Conservation (phyloP, 2,113 vertebrate genomes). For the Rhinolophus sinicus region DNA sequence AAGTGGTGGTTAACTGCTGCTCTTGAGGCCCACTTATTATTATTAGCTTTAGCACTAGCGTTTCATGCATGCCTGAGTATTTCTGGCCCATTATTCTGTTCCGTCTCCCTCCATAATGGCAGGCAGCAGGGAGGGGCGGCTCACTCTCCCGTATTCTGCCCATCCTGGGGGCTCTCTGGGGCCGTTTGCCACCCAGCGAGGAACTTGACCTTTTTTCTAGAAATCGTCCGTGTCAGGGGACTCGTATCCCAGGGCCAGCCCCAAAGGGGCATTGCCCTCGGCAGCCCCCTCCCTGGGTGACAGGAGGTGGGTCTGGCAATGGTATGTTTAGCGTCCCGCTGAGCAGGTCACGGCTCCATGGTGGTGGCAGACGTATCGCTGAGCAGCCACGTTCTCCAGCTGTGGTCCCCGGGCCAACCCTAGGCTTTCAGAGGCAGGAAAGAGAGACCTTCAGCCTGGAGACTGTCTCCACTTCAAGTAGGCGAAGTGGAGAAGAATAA, state of each 20-base stretch:
- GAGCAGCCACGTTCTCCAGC: neutral
- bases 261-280: neutral
- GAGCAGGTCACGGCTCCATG: neutral
- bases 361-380: neutral
- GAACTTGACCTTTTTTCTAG: neutral
- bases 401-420: neutral
- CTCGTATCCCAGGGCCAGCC: neutral
- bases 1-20: neutral
- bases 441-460: neutral
- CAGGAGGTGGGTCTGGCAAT: neutral
- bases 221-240: neutral
- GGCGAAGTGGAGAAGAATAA: neutral
- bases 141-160: neutral
- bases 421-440: neutral
- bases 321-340: neutral
- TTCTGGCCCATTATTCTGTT: slow-evolving; percentile 14
- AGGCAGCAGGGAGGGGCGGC: neutral
- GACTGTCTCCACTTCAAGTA: neutral
- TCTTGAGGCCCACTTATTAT: neutral
- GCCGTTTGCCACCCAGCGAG: neutral
- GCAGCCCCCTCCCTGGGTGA: neutral
- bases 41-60: neutral
- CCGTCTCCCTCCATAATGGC: neutral
- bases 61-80: slow-evolving; percentile 48
- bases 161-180: neutral